Base-by-base conservation (phyloP, 2,888 invertebrate genomes). In the Odontothrips loti region DNA sequence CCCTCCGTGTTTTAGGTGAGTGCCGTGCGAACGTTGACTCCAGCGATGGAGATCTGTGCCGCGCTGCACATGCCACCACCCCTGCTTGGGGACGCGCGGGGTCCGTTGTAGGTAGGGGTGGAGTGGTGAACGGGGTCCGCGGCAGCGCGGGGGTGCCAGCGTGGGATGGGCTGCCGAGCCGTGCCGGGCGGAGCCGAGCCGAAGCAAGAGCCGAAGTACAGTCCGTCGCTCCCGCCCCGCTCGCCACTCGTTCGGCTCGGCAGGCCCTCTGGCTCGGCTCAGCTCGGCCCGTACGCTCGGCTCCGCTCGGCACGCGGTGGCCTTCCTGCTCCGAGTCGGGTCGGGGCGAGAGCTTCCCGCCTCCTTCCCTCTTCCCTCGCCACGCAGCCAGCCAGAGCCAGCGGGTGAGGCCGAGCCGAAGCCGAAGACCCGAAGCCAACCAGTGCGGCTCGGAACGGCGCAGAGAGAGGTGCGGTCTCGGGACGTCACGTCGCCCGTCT, bases 371-470 rank as follows among this genome's bases (percentile, higher is more conserved):
- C 58, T 58, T 27, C 68, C 68, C 68, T 10, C 68, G 9, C 68
- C 68, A 6, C 68, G 68, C 34, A 6, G 34, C 34, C 34, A 2
- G 34, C 34, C 34, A 43, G 34, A 2, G 68, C 68, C 34, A 43
- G 34, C 34, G 34, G 58, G 58, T 15, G 58, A 12, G 51, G 51
- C 34, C 34, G 34, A 43, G 51, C 34, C 34, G 34, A 43, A 43
- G 34, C 34, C 34, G 34, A 2, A 6, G 34, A 4, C 34, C 34
- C 34, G 34, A 43, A 43, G 34, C 3, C n/a, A n/a, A n/a, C 63
- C 68, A 75, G 68, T 75, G 27, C 68, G 68, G 68, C 68, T 27
- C 27, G 68, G 68, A 12, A 75, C 68, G 68, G 68, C 68, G 68
- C 68, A 75, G 68, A 8, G 68, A 75, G 68, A 58, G 20, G 58